A percentile compares a stretch with the other conserved stretches of the same genome.
Conservation (phyloP, 1,140 invertebrate genomes). For the Apocrypta bakeri region DNA sequence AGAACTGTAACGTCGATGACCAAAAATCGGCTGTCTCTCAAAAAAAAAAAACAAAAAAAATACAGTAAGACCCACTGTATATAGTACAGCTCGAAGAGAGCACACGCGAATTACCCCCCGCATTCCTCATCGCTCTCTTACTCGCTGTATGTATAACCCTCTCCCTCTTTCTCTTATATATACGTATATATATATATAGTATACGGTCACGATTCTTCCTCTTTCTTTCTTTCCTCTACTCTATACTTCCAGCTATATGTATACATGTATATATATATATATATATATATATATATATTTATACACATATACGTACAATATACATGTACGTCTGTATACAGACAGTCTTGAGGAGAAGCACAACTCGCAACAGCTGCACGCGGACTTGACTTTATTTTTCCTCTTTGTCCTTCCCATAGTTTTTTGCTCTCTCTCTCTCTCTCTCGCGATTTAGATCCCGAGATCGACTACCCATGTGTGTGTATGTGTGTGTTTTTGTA, state of each 20-base stretch:
- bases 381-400: neutral
- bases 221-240: neutral
- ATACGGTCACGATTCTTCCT: slow-evolving; percentile 14
- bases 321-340: too few species aligned
- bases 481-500: too few species aligned
- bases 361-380: neutral
- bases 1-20: too few species aligned
- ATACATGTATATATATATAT: neutral
- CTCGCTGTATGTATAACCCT: neutral
- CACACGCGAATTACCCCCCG: neutral
- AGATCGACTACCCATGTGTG: too few species aligned
- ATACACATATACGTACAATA: too few species aligned
- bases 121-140: slow-evolving; percentile 17
- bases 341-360: neutral
- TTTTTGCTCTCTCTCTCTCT: neutral
- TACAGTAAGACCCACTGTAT: neutral
- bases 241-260: neutral
- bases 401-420: neutral
- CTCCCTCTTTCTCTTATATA: neutral
- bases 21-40: slow-evolving; percentile 27
- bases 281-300: neutral
- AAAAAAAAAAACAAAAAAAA: neutral
- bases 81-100: neutral
- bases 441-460: too few species aligned
- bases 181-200: too few species aligned